Base-by-base conservation (phyloP, 2,797 vertebrate species). In the Huso huso region DNA sequence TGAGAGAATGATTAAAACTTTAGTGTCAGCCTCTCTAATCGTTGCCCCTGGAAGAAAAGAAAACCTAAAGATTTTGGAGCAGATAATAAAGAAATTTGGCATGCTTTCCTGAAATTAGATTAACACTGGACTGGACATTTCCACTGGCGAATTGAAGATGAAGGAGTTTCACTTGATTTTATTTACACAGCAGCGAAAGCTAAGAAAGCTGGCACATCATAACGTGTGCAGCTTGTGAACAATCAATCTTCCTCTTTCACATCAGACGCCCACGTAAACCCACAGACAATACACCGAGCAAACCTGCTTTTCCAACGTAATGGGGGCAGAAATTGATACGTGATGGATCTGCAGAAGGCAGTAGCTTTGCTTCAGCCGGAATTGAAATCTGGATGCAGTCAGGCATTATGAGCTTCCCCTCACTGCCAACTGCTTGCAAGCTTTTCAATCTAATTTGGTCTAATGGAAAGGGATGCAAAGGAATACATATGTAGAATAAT, bases 1-100 rank as follows among this genome's bases (percentile, higher is more conserved):
- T 49, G 57, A 66, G 59, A 70, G 63, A 71, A 65, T 57, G 57
- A 62, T 62, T 62, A 62, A 62, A 62, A 62, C 13, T 62, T 62
- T 10, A 37, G 61, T 62, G 48, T n/a, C 52, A 55, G 52, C 23
- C 23, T 37, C 23, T 37, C 23, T 55, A 55, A 55, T 55, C 52
- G 9, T 10, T 10, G n/a, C 52, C 9, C 52, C 52, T 55, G n/a
- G 4, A 55, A 55, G n/a, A 55, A 37, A 55, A 55, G n/a, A 55
- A 37, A 37, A 37, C 2, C 23, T 1, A 37, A 37, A 3, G 23
- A 37, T 37, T 37, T 1, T 2, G 2, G 23, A 37, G 23, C 23
- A 37, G 23, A 37, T 37, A 37, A 37, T 37, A 37, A 37, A 37
- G 23, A 37, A 37, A 2, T 37, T 37, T 37, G 23, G 23, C 23